Conservation (phyloP, 2,113 vertebrate species). For the Epinephelus moara region DNA sequence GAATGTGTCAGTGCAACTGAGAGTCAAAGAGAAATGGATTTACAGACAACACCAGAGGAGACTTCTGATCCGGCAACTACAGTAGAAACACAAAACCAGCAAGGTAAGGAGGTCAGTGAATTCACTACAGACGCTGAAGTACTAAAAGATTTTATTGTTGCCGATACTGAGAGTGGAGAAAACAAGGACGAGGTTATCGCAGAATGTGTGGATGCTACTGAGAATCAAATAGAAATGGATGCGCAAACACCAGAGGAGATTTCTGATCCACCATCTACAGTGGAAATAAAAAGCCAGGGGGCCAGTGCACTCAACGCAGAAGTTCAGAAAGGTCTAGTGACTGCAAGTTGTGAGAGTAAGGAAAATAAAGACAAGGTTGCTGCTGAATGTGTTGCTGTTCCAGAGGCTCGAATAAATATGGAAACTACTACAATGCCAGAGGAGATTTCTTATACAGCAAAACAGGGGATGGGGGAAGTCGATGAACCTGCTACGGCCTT, state of each 20-base stretch:
- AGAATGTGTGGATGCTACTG: conserved; percentile 4
- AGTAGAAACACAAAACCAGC: conserved; percentile 25
- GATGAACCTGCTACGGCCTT: background rate
- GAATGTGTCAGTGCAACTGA: conserved; percentile 1
- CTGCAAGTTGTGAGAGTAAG: background rate
- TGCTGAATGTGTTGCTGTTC: conserved; percentile 17
- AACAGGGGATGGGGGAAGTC: conserved; percentile 14
- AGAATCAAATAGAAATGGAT: conserved; percentile 34
- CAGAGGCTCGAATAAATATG: conserved; percentile 19
- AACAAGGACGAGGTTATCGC: background rate
- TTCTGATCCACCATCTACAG: background rate
- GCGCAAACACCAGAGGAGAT: background rate
- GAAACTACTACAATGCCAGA: conserved; percentile 13
- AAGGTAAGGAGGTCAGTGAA: conserved; percentile 23
- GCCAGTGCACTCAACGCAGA: conserved; percentile 19
- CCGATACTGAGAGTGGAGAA: conserved; percentile 1
- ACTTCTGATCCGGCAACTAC: conserved; percentile 17
- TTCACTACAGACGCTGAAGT: background rate
- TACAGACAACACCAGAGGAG: conserved; percentile 30
- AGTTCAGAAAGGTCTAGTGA: background rate
- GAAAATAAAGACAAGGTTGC: background rate
- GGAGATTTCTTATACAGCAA: conserved; percentile 23
- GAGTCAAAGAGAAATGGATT: conserved; percentile 28
- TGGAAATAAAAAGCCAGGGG: conserved; percentile 25
- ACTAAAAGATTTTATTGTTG: background rate